These are phyloP conservation scores for Dicrurus megarhynchus DNA, from an alignment of 2,113 vertebrate genomes.

Conservation along the genomic window DNA sequence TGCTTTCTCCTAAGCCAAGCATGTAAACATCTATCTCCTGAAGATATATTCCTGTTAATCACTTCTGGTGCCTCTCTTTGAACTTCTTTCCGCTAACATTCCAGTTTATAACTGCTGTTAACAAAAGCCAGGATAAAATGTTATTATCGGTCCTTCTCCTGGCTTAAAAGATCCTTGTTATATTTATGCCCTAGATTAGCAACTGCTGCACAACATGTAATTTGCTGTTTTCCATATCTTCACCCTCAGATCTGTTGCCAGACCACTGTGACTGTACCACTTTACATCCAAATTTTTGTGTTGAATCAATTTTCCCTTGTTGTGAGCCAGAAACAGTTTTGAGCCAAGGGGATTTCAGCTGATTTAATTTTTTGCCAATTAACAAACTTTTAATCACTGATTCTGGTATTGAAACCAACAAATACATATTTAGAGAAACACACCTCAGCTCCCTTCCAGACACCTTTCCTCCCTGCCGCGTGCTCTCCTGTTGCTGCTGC, in stretches of 20 bases:
- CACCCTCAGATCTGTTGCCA: slow-evolving; percentile 47
- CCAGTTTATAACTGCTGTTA: slow-evolving; percentile 14
- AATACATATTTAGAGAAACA: not conserved
- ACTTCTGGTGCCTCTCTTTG: slow-evolving; percentile 12
- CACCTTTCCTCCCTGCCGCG: not conserved
- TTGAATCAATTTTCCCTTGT: slow-evolving; percentile 27
- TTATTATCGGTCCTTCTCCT: not conserved
- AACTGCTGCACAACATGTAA: not conserved
- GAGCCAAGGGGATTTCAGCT: not conserved
- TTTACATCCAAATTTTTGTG: slow-evolving; percentile 33
- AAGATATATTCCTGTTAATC: slow-evolving; percentile 11
- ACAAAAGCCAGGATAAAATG: slow-evolving; percentile 33
- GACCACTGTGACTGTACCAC: slow-evolving; percentile 10
- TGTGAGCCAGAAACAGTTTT: not conserved
- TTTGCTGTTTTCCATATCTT: slow-evolving; percentile 29
- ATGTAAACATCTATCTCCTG: slow-evolving; percentile 5
- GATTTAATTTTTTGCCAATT: not conserved
- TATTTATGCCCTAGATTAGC: slow-evolving; percentile 10
- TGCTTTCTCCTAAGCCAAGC: not conserved
- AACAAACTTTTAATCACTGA: not conserved
- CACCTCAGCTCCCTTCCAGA: not conserved
- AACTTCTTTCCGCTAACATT: not conserved
- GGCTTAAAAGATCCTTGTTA: not conserved
- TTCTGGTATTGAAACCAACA: not conserved
- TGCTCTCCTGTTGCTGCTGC: not conserved